Conservation (phyloP, 2,797 vertebrate species). For the Enteromius trimaculatus region DNA sequence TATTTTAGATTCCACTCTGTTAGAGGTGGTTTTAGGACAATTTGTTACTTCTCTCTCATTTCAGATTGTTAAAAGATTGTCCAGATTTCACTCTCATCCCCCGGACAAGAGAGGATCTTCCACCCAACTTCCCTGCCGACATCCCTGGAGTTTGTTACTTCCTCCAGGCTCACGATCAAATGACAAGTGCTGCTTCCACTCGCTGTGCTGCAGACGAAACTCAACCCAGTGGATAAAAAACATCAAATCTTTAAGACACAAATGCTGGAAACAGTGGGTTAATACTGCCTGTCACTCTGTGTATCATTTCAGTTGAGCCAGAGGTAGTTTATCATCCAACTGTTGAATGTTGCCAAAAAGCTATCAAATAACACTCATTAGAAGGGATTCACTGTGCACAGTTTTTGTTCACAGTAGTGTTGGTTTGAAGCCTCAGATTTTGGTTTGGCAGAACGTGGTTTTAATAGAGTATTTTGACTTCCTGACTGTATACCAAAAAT, state of each 20-base stretch:
- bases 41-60: conserved; percentile 71
- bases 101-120: conserved; percentile 93
- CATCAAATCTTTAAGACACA: conserved; percentile 24
- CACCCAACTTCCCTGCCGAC: conserved; percentile 93
- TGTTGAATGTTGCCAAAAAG: conserved; percentile 61
- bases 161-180: conserved; percentile 84
- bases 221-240: conserved; percentile 49
- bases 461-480: conserved; percentile 15
- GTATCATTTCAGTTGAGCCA: conserved; percentile 53
- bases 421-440: neutral
- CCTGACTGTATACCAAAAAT: conserved; percentile 31
- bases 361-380: conserved; percentile 60
- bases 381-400: conserved; percentile 61
- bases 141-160: conserved; percentile 98
- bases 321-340: conserved; percentile 65
- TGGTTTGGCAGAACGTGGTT: neutral
- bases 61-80: conserved; percentile 89
- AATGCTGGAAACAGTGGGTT: conserved; percentile 29
- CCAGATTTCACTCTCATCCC: conserved; percentile 93
- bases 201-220: conserved; percentile 63
- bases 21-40: neutral
- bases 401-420: conserved; percentile 52
- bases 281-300: conserved; percentile 26
- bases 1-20: neutral
- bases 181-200: conserved; percentile 60